Evolutionary conservation across 2,113 vertebrate genomes (phyloP).

Genomic region (Chloroceryle aenea): DNA sequence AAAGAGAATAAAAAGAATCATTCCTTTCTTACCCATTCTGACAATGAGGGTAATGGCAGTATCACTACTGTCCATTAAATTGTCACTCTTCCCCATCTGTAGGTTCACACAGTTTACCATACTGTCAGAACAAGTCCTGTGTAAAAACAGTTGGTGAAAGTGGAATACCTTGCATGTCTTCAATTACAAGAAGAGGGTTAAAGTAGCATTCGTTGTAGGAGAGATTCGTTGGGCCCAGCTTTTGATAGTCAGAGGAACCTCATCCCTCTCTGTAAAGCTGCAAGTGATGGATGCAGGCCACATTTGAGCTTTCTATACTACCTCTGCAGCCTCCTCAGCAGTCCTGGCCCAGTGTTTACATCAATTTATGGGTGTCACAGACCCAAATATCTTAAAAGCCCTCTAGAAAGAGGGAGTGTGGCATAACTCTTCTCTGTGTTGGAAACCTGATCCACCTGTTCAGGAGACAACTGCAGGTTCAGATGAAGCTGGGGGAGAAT

Average conservation of each 20-base stretch:
- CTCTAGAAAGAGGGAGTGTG: fast-evolving
- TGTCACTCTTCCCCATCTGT: neutral
- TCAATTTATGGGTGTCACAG: neutral
- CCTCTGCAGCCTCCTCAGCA: neutral
- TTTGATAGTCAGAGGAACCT: neutral
- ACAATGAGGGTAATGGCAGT: neutral
- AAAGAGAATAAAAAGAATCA: neutral
- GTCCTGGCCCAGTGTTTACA: neutral
- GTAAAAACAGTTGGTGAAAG: neutral
- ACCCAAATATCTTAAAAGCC: neutral
- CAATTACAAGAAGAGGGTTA: neutral
- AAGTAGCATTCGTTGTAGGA: neutral
- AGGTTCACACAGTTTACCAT: neutral
- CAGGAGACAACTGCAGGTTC: neutral
- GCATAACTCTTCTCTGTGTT: neutral
- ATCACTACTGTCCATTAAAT: neutral
- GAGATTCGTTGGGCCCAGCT: neutral
- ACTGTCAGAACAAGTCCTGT: neutral
- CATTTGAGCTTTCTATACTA: neutral
- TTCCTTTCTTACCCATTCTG: neutral
- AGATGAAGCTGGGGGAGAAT: neutral
- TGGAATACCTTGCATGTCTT: neutral
- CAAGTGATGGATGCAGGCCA: neutral
- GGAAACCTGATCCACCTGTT: neutral
- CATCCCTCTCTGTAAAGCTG: neutral